Conservation (phyloP, 2,113 vertebrate species). For the Pionites leucogaster region DNA sequence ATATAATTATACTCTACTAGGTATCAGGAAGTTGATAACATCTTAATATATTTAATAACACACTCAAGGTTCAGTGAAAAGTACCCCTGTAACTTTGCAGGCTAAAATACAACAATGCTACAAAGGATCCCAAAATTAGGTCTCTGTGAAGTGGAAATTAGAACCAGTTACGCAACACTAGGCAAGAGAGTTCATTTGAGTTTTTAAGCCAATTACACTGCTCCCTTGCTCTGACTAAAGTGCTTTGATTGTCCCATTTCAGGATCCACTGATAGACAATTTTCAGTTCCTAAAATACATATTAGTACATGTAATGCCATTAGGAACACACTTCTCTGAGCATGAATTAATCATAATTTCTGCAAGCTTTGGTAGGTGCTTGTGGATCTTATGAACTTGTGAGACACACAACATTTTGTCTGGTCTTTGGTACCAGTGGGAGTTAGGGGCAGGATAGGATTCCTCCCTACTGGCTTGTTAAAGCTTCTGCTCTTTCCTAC, state of each 20-base stretch:
- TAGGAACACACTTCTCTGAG: background rate
- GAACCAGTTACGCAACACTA: background rate
- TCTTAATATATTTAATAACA: conserved; percentile 14
- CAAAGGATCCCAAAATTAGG: background rate
- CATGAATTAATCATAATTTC: background rate
- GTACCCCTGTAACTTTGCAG: background rate
- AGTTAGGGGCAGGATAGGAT: background rate
- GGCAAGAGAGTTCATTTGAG: background rate
- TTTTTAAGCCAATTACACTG: background rate
- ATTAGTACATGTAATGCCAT: background rate
- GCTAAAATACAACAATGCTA: background rate
- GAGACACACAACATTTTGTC: background rate
- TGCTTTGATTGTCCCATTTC: background rate
- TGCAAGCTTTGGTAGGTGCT: background rate
- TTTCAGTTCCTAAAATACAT: background rate
- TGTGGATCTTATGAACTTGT: background rate
- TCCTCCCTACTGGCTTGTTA: background rate
- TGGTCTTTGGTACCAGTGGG: background rate
- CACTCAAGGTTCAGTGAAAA: background rate
- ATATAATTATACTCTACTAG: background rate
- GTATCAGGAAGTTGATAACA: background rate
- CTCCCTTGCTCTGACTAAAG: background rate
- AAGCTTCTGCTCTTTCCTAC: background rate
- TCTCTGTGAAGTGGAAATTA: background rate
- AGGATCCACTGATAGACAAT: background rate